phyloP scores from a whole-genome alignment of 2,797 vertebrate species.

The Carduelis carduelis region DNA sequence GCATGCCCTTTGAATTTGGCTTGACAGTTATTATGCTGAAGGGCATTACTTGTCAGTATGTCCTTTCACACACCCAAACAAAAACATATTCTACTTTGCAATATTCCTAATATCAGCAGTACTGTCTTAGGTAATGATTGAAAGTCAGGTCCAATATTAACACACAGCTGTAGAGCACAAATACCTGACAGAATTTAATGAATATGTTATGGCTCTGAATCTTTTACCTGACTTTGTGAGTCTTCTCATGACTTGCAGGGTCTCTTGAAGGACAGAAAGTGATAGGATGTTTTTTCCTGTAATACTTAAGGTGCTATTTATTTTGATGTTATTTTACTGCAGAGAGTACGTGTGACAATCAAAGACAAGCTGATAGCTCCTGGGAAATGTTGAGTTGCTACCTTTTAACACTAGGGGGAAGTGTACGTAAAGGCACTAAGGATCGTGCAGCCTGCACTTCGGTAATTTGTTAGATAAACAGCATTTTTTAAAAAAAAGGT shows the following conservation, averaged over 20 bases:
- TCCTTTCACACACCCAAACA: background rate
- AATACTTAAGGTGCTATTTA: background rate
- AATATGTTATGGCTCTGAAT: background rate
- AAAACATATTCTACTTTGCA: background rate
- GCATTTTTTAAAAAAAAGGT: background rate
- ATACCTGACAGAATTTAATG: slow-evolving; percentile 2
- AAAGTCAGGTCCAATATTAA: slow-evolving; percentile 4
- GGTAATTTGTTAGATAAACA: background rate
- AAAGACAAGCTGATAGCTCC: background rate
- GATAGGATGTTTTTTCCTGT: background rate
- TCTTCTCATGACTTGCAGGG: background rate
- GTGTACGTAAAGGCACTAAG: slow-evolving; percentile 44
- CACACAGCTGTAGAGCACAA: background rate
- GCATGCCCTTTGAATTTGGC: background rate
- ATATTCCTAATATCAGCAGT: background rate
- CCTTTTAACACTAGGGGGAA: slow-evolving; percentile 62
- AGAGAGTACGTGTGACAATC: background rate
- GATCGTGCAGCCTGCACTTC: background rate
- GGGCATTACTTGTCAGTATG: background rate
- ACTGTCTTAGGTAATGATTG: slow-evolving; percentile 7
- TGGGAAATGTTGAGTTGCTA: background rate
- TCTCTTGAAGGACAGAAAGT: background rate
- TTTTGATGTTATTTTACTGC: background rate
- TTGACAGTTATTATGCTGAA: background rate
- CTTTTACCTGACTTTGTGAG: background rate